Evolutionary conservation across 1,140 invertebrate species (phyloP), one percentile per base, ranked within the genome.

Genomic region (Trinorchestia longiramus): DNA sequence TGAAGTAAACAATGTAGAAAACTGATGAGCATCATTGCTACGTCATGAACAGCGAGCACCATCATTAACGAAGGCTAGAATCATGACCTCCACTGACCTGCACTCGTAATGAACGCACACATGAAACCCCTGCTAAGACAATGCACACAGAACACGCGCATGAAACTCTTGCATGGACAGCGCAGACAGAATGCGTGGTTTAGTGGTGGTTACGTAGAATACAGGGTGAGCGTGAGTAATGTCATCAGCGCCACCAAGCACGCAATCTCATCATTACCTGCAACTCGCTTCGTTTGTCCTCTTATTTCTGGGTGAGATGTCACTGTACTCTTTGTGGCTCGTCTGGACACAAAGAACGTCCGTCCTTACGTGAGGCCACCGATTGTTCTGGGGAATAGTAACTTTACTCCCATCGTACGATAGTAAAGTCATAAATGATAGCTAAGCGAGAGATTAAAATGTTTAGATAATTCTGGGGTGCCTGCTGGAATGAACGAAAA

Each of bases 261-360:
- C 88, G 88, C 88, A 43, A 90, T 42, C 41, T 90, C 43, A 28
- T 90, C 88, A 90, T 90, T 90, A 90, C 88, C 11, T 77, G 62
- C 62, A 77, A 77, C 62, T 77, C 62, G 28, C 62, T 28, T 36
- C 62, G 47, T 77, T 28, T 28, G 62, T 77, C 28, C 62, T 77
- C 62, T 28, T 77, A 77, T 77, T 77, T 77, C 62, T 11, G 62
- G 62, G 15, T 77, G 43, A 90, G 43, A 90, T 90, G 43, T 90
- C 28, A 43, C 88, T 43, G n/a, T 90, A 41, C 88, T 90, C 88
- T 43, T 90, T 90, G 43, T 90, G 88, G 88, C 88, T 36, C 62
- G 15, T 36, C 62, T 19, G 62, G 28, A 28, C 62, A 77, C 28
- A 77, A 11, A 77, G 47, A 19, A 15, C 28, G 15, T 11, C 15